Percentiles rank a stretch among this genome's conserved stretches.
Conservation (phyloP, 2,888 invertebrate species). For the Gryllus longicercus region DNA sequence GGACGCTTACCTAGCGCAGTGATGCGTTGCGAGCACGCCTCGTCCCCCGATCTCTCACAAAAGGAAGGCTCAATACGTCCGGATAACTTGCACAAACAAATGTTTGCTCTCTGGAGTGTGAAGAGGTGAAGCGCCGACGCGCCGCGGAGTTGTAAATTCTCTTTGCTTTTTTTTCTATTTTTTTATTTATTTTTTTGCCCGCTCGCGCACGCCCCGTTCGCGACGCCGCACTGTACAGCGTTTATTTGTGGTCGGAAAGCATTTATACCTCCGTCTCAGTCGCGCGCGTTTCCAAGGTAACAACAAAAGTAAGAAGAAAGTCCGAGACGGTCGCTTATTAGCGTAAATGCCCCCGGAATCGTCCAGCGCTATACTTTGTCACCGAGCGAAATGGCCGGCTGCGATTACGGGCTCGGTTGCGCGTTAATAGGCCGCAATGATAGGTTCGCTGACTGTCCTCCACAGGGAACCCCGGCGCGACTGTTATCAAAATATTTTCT, state of each 20-base stretch:
- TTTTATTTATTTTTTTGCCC: too few species aligned
- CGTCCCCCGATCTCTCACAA: not conserved
- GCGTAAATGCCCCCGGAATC: not conserved
- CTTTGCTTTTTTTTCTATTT: not conserved
- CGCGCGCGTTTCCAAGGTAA: conserved; percentile 1
- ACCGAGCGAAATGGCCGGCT: not conserved
- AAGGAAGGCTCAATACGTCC: not conserved
- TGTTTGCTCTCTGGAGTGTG: conserved; percentile 9
- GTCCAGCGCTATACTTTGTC: conserved; percentile 10
- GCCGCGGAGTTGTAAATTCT: not conserved
- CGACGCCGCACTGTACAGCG: not conserved
- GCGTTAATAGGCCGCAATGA: not conserved
- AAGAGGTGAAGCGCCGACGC: not conserved
- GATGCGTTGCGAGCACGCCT: not conserved
- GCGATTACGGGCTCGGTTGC: not conserved
- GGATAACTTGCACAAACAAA: not conserved
- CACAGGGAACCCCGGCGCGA: not conserved
- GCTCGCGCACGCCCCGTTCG: not conserved
- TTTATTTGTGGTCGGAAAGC: not conserved
- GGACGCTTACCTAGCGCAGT: not conserved
- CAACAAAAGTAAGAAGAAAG: not conserved
- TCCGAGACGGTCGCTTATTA: not conserved
- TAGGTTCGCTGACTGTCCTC: not conserved
- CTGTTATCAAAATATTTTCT: conserved; percentile 10
- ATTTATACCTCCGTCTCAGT: not conserved